Percentiles rank a stretch among this genome's conserved stretches.
These are phyloP conservation scores for Girardia tigrina DNA, from an alignment of 2,888 invertebrate species.

Conservation along the genomic window DNA sequence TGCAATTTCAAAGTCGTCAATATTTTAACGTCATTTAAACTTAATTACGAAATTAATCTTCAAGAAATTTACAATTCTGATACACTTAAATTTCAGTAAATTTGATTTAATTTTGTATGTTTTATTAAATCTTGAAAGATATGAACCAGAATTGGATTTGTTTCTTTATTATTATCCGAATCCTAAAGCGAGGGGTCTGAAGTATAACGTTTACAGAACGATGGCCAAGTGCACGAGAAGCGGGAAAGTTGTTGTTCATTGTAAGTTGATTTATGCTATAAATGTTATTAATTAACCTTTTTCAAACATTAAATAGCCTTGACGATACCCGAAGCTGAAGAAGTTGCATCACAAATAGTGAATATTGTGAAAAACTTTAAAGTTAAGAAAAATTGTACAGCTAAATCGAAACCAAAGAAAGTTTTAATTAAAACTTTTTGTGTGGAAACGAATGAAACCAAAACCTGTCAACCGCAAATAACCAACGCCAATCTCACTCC, in stretches of 20 bases:
- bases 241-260: neutral
- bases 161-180: neutral
- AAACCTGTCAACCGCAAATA: neutral
- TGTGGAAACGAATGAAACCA: neutral
- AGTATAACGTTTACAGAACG: neutral
- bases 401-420: neutral
- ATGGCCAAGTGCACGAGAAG: neutral
- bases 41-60: slow-evolving; percentile 12
- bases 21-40: neutral
- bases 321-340: neutral
- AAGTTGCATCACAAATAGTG: neutral
- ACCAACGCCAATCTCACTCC: neutral
- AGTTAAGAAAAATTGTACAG: neutral
- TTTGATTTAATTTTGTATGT: neutral
- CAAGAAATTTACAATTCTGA: slow-evolving; percentile 18
- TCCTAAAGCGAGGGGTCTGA: neutral
- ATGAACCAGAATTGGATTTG: neutral
- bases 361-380: neutral
- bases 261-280: neutral
- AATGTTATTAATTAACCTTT: neutral
- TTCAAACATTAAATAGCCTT: neutral
- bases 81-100: neutral
- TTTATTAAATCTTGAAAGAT: neutral
- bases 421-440: neutral
- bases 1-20: neutral